phyloP scores from a whole-genome alignment of 2,888 invertebrate species.

The Caenorhabditis parvicauda region DNA sequence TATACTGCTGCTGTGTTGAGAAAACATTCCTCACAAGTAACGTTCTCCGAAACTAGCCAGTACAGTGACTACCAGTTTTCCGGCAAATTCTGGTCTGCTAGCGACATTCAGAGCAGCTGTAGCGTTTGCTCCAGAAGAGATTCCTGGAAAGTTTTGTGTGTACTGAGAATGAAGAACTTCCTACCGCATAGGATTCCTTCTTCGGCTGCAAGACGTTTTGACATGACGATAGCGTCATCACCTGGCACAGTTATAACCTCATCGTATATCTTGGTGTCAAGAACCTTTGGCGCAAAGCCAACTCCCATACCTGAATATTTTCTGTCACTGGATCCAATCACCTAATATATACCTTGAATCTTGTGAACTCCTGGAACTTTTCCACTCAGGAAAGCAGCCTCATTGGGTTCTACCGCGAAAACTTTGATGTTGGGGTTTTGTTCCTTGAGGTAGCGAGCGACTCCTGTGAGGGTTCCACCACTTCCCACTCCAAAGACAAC shows the following conservation, averaged over 20 bases:
- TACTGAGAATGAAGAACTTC: neutral
- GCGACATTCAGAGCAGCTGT: conserved; percentile 53
- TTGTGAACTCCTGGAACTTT: conserved; percentile 48
- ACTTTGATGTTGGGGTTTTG: conserved; percentile 48
- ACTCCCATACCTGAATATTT: conserved; percentile 43
- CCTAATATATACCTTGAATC: conserved; percentile 42
- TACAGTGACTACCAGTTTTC: conserved; percentile 57
- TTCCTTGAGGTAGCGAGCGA: conserved; percentile 50
- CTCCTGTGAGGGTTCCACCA: conserved; percentile 53
- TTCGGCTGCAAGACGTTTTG: conserved; percentile 50
- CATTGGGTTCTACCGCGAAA: conserved; percentile 52
- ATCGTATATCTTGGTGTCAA: conserved; percentile 44
- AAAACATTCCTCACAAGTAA: conserved; percentile 37
- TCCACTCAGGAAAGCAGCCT: conserved; percentile 51
- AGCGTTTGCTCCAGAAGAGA: conserved; percentile 55
- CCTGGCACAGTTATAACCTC: conserved; percentile 46
- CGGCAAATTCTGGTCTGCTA: conserved; percentile 51
- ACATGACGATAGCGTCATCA: conserved; percentile 58
- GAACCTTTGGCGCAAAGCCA: conserved; percentile 49
- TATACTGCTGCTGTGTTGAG: neutral
- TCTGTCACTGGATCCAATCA: conserved; percentile 1
- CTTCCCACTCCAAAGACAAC: conserved; percentile 57
- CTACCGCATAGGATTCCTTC: conserved; percentile 50
- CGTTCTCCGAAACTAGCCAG: conserved; percentile 54
- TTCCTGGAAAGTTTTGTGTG: too few relatives aligned